Conservation (phyloP, 2,888 invertebrate species). For the Bembecia ichneumoniformis region DNA sequence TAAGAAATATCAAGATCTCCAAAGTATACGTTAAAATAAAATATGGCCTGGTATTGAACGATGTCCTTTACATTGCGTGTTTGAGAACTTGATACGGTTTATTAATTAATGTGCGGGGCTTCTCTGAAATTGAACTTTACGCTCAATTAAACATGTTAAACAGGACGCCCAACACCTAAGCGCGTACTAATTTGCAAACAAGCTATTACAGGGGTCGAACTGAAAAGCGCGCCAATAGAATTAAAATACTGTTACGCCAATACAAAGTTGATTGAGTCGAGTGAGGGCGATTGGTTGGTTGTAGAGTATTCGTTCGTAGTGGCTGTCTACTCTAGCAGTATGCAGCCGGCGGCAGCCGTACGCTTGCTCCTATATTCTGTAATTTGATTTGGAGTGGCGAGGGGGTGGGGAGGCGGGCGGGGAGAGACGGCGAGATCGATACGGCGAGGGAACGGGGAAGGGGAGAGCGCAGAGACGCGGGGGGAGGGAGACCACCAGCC, state of each 20-base stretch:
- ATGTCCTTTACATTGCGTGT: too few species aligned
- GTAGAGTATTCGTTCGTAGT: neutral
- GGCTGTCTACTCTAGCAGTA: neutral
- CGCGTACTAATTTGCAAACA: constrained; percentile 53
- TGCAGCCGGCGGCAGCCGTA: constrained; percentile 15
- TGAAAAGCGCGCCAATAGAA: constrained; percentile 64
- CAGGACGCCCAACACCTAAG: constrained; percentile 22
- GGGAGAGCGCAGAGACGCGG: constrained; percentile 13
- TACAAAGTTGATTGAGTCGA: constrained; percentile 62
- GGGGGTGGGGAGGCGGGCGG: constrained; percentile 28
- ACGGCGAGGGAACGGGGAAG: constrained; percentile 10
- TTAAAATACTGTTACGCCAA: constrained; percentile 69
- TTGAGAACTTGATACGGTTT: neutral
- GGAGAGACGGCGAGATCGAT: constrained; percentile 12
- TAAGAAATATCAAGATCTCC: too few species aligned
- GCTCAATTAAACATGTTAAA: constrained; percentile 24
- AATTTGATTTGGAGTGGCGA: constrained; percentile 69
- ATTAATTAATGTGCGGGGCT: neutral
- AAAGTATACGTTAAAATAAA: too few species aligned
- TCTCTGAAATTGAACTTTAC: constrained; percentile 1
- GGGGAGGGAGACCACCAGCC: constrained; percentile 38
- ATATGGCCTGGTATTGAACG: too few species aligned
- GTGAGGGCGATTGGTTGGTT: neutral
- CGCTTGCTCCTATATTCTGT: constrained; percentile 45
- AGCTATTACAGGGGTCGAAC: constrained; percentile 44